A percentile compares a stretch with the other conserved stretches of the same genome.
phyloP scores from a whole-genome alignment of 2,113 vertebrate species.

The Hystrix cristata region DNA sequence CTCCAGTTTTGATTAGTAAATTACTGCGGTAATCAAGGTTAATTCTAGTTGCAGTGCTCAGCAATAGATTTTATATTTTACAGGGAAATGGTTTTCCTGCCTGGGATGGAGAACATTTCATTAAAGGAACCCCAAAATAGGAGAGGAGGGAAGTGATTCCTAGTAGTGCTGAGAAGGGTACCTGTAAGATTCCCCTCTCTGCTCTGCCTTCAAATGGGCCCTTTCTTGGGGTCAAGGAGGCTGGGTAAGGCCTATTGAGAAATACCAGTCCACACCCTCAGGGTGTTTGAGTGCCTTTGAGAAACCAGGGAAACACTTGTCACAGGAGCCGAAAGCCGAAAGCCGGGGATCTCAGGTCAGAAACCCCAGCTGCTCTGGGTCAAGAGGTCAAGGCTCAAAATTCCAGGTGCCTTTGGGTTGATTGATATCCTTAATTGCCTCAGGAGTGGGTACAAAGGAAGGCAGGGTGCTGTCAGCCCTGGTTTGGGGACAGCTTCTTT shows the following conservation, averaged over 20 bases:
- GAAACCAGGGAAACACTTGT: neutral
- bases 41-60: constrained; percentile 88
- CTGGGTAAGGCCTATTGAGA: neutral
- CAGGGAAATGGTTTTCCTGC: constrained; percentile 86
- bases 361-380: neutral
- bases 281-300: neutral
- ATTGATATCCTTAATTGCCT: neutral
- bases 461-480: too few species aligned
- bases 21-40: constrained; percentile 92
- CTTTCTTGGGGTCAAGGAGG: neutral
- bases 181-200: neutral
- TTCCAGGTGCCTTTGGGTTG: neutral
- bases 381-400: neutral
- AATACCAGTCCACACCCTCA: accelerated
- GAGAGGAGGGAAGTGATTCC: constrained; percentile 53
- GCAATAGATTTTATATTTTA: constrained; percentile 86
- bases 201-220: neutral
- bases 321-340: neutral
- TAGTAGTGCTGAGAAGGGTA: neutral
- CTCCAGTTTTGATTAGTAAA: constrained; percentile 93
- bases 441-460: neutral
- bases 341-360: neutral
- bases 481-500: neutral
- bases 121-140: constrained; percentile 76
- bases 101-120: constrained; percentile 79